Base-by-base conservation (phyloP, 1,140 invertebrate genomes). In the Belonocnema kinseyi region DNA sequence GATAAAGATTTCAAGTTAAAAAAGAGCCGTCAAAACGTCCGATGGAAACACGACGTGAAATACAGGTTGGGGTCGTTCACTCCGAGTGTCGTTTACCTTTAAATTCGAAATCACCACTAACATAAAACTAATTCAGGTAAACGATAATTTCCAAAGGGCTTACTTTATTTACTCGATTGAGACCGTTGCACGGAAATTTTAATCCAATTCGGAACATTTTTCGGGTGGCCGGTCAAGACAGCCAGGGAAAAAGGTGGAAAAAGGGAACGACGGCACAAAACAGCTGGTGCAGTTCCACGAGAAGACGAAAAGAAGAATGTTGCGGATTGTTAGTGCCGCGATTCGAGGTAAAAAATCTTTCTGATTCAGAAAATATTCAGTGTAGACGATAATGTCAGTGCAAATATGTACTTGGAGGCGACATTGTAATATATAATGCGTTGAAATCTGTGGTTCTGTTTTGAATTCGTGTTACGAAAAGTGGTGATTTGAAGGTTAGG, bases 161-260 rank as follows among this genome's bases (percentile, higher is more conserved):
- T 77, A 87, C 82, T 87, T 86, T 88, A 76, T 77, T 80, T 11
- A 81, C 61, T 12, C 75, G 86, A 83, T 85, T 88, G 75, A 90
- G 75, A 80, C 88, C 86, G 80, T 90, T 90, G 82, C 86, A 90
- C 86, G 91, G 86, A 83, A 90, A 91, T 91, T 92, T 92, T 83
- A 91, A 85, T 83, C 90, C 89, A 83, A 91, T 85, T 89, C 90
- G 89, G 75, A 90, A 88, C 91, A 92, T 92, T 83, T 86, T 91
- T 88, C 83, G 84, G 82, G 77, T 82, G 83, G 85, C 88, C 87
- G 85, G 85, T 85, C 80, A 83, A 33, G 82, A 76, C 85, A 85
- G 85, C 84, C 84, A 80, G 79, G 83, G 77, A 83, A 77, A 56
- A 72, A 33, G 26, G 26, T 33, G 73, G 77, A 82, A 88, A 84